Conservation (phyloP, 2,888 invertebrate species). For the Parelbella ahira region DNA sequence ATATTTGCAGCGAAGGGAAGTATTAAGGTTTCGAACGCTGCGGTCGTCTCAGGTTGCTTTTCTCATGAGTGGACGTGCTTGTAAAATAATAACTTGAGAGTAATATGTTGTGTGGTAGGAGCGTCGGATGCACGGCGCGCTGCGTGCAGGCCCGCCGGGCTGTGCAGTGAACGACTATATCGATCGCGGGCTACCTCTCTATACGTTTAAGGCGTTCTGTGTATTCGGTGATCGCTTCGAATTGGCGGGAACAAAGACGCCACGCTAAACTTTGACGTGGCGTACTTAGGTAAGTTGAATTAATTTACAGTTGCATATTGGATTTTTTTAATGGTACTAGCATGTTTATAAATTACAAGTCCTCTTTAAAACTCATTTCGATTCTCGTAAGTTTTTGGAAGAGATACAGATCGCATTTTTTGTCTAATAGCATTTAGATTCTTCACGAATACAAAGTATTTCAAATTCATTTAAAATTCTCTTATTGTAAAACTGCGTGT, state of each 20-base stretch:
- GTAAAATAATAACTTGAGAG: constrained; percentile 79
- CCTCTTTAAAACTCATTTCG: too few relatives aligned
- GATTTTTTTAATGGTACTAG: too few relatives aligned
- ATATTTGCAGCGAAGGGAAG: constrained; percentile 79
- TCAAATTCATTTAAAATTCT: too few relatives aligned
- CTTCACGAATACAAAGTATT: too few relatives aligned
- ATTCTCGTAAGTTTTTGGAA: too few relatives aligned
- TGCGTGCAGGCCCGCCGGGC: constrained; percentile 54
- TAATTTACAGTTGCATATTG: too few relatives aligned
- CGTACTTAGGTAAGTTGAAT: constrained; percentile 33
- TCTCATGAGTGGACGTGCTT: constrained; percentile 80
- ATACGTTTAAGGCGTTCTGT: constrained; percentile 61
- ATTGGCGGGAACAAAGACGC: constrained; percentile 65
- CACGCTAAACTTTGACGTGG: constrained; percentile 38
- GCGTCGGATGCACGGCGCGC: constrained; percentile 57
- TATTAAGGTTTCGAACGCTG: constrained; percentile 79
- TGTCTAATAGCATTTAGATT: too few relatives aligned
- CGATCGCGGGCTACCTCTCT: constrained; percentile 65
- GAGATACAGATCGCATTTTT: too few relatives aligned
- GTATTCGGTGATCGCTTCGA: constrained; percentile 60
- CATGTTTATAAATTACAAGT: too few relatives aligned
- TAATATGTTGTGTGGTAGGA: constrained; percentile 70
- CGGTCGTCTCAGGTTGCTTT: constrained; percentile 80
- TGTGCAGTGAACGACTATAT: constrained; percentile 64
- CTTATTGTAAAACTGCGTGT: too few relatives aligned